A percentile compares a stretch with the other conserved stretches of the same genome.
phyloP scores from a whole-genome alignment of 2,888 invertebrate genomes.

The Temnothorax unifasciatus region DNA sequence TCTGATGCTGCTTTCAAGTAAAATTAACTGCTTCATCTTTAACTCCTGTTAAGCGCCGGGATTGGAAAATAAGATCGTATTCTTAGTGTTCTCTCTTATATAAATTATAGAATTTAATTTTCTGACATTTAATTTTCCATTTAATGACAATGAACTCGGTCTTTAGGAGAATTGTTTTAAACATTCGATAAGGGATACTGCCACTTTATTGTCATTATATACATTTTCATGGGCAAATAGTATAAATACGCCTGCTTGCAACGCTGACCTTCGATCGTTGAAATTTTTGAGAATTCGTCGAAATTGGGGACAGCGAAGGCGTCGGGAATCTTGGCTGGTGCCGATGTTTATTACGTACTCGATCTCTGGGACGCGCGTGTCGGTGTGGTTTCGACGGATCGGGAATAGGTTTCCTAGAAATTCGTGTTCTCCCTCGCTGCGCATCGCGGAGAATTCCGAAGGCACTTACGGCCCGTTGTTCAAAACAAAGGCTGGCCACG shows the following conservation, averaged over 20 bases:
- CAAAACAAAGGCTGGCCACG: slow-evolving; percentile 31
- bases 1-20: neutral
- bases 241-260: neutral
- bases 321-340: slow-evolving; percentile 28
- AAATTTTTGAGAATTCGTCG: slow-evolving; percentile 28
- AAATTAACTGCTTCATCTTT: neutral
- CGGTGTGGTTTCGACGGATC: slow-evolving; percentile 33
- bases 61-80: neutral
- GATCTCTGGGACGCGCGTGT: slow-evolving; percentile 2
- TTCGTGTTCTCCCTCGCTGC: slow-evolving; percentile 11
- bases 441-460: slow-evolving; percentile 18
- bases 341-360: slow-evolving; percentile 44
- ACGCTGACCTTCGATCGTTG: slow-evolving; percentile 26
- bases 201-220: neutral
- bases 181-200: neutral
- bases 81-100: neutral
- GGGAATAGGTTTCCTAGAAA: slow-evolving; percentile 44
- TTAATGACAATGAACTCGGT: neutral
- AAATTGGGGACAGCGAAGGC: slow-evolving; percentile 34
- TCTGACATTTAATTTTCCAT: neutral
- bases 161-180: neutral
- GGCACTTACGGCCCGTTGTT: slow-evolving; percentile 24
- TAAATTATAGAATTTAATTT: neutral
- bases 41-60: neutral
- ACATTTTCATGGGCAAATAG: neutral